Base-by-base conservation (phyloP, 1,140 invertebrate species). In the Oryzaephilus surinamensis region DNA sequence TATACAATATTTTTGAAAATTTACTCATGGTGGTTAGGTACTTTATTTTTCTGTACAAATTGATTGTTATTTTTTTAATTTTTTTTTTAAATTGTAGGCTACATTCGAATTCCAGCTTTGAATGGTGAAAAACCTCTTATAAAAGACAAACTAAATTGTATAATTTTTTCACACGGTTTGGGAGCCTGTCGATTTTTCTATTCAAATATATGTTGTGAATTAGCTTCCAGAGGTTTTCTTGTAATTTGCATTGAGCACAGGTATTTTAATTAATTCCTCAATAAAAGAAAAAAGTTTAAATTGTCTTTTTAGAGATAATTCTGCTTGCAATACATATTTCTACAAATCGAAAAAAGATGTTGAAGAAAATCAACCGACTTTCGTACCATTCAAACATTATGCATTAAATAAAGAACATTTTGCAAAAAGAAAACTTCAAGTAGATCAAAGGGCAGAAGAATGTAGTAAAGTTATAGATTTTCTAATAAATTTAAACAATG, bases 151-250 rank as follows among this genome's bases (percentile, higher is more conserved):
- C 55, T 74, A 43, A 78, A 77, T 20, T 67, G 79, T 6, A 48
- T 81, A 16, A 57, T 82, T 10, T 73, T 81, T 48, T 79, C 77
- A 1, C 79, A 83, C 58, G 79, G 79, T 7, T 62, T 80, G 21
- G 74, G 73, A 12, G 75, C 70, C 0, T 70, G 70, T 48, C 58
- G 79, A 39, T 75, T 73, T 16, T 62, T 74, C 15, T 77, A 78
- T 48, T 72, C 71, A 13, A 64, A 70, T 2, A 65, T 74, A 32
- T 75, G 71, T 49, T 57, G 61, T 21, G 74, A 80, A 37, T 50
- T 82, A 24, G 77, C 79, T 6, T 78, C 75, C 4, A 62, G 73
- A 49, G 79, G 79, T 2, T 81, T 71, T 57, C 54, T 82, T 10
- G 75, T 82, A 0, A 75, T 70, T 17, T 70, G 72, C 20, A 39